Conservation (phyloP, 1,140 invertebrate species). For the Neodiprion fabricii region DNA sequence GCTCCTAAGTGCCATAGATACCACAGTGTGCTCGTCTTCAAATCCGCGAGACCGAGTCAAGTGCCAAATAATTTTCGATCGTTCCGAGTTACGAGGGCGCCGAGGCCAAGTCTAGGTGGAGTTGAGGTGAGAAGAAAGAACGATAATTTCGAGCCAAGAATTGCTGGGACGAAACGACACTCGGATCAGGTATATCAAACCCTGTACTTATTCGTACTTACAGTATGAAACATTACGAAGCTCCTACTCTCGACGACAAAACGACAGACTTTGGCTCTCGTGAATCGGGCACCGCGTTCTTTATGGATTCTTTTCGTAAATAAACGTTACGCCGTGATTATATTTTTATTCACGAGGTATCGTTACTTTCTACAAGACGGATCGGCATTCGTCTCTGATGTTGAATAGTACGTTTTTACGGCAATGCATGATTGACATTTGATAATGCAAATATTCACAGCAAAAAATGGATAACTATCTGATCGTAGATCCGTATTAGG, state of each 20-base stretch:
- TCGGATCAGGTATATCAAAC: background rate
- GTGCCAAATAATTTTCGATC: background rate
- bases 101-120: background rate
- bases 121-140: slow-evolving; percentile 1
- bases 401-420: too few relatives aligned
- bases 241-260: background rate
- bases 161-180: background rate
- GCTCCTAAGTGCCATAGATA: background rate
- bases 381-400: too few relatives aligned
- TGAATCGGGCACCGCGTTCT: too few relatives aligned
- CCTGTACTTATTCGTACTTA: background rate
- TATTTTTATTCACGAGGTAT: too few relatives aligned
- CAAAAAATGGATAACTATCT: too few relatives aligned
- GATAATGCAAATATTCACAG: too few relatives aligned
- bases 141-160: slow-evolving; percentile 4
- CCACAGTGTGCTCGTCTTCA: background rate
- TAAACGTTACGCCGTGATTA: too few relatives aligned
- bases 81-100: background rate
- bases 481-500: too few relatives aligned
- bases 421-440: too few relatives aligned
- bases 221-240: background rate
- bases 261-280: background rate
- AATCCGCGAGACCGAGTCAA: background rate
- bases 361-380: too few relatives aligned
- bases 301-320: too few relatives aligned